Conservation (phyloP, 2,113 vertebrate genomes). For the Phasianus colchicus region DNA sequence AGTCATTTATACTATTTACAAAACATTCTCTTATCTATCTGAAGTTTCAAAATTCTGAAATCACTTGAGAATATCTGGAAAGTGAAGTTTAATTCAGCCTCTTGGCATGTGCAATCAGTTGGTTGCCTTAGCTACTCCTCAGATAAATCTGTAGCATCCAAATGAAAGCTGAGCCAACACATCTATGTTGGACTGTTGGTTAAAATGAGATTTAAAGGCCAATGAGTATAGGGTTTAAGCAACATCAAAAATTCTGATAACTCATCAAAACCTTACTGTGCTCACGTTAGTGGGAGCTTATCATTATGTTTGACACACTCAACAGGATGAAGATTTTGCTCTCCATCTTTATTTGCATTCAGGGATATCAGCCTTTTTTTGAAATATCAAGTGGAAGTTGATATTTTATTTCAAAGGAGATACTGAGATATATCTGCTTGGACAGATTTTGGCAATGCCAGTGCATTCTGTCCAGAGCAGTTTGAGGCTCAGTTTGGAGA, state of each 20-base stretch:
- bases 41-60: background rate
- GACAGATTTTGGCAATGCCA: background rate
- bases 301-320: background rate
- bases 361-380: background rate
- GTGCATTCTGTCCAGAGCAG: background rate
- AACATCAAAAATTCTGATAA: background rate
- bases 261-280: background rate
- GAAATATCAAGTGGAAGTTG: background rate
- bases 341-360: background rate
- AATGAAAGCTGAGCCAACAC: background rate
- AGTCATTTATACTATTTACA: background rate
- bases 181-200: background rate
- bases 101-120: background rate
- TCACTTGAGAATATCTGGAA: background rate
- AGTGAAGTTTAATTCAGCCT: background rate
- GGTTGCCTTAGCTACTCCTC: constrained; percentile 29
- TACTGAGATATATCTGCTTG: background rate
- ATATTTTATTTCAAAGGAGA: background rate
- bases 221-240: background rate
- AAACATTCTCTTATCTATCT: background rate
- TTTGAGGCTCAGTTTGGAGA: background rate
- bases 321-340: background rate
- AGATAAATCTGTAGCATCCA: background rate
- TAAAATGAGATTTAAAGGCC: background rate
- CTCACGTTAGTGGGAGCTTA: background rate